Evolutionary conservation across 2,888 invertebrate genomes (phyloP), one percentile per base, ranked within the genome.

Genomic region (Acronicta leporina): DNA sequence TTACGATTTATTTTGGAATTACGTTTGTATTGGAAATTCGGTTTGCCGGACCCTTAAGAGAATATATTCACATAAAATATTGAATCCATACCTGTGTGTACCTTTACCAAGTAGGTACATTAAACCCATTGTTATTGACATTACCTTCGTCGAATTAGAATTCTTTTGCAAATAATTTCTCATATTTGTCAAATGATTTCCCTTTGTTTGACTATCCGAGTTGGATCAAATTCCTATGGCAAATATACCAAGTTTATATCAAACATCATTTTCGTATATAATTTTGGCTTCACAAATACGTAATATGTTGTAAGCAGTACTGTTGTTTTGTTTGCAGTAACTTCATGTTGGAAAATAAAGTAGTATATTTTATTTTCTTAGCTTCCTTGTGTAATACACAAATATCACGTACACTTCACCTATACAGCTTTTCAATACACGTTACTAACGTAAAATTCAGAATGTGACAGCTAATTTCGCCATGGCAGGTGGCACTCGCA

Each of bases 111-210:
- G 51, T 11, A 52, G 6, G 27, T 50, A 20, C 20, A 64, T 48
- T 66, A 60, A 43, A 57, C 45, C 63, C 51, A 40, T 45, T 63
- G 59, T 61, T 66, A 68, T 70, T 70, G 42, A 62, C 56, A 41
- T 56, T 53, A 27, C 56, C 54, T 56, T 59, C 64, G 60, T 66
- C 38, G 49, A 44, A 63, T 61, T 30, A 49, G 42, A 56, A 63
- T 62, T 56, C 59, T 51, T 68, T 40, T n/a, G 49, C 61, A 75
- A 75, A 73, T 70, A 63, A 64, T 61, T 67, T 46, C 49, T 25
- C 16, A 50, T 75, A 48, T 73, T 73, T 69, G 58, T 47, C 72
- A 56, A 67, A 56, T 53, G 50, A 75, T 63, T 60, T 65, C 35
- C 47, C 46, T 51, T 16, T 71, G 59, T 74, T 75, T 61, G 61